Percentiles rank a stretch among this genome's conserved stretches.
phyloP scores from a whole-genome alignment of 2,113 vertebrate species.

The Caracal caracal region DNA sequence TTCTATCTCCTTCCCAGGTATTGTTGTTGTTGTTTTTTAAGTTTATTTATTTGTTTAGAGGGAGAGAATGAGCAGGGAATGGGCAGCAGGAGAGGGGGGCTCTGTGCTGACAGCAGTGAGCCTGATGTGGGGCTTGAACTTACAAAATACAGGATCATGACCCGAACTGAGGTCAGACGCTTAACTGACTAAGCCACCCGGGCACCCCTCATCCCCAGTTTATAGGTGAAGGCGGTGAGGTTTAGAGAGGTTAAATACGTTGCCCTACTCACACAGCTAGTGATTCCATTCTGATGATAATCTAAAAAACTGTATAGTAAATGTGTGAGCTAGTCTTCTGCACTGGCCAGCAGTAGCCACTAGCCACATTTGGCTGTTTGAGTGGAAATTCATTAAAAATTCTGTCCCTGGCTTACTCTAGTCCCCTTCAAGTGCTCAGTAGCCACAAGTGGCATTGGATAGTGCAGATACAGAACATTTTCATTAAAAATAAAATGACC shows the following conservation, averaged over 20 bases:
- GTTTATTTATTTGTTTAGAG: no score
- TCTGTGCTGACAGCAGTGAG: no score
- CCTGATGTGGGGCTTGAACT: no score
- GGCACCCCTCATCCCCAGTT: background rate
- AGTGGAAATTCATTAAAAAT: conserved; percentile 37
- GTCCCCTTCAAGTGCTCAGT: conserved; percentile 1
- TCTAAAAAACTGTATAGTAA: background rate
- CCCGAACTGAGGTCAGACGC: no score
- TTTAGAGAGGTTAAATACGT: conserved; percentile 48
- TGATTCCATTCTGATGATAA: conserved; percentile 34
- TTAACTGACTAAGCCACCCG: no score
- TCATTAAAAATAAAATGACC: background rate
- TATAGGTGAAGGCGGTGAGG: conserved; percentile 12
- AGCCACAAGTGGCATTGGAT: background rate
- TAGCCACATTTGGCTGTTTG: conserved; percentile 1
- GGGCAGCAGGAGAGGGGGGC: no score
- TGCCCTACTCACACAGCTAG: background rate
- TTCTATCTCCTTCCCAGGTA: background rate
- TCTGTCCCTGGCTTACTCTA: background rate
- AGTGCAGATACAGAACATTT: background rate
- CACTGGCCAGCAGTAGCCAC: background rate
- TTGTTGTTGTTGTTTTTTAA: no score
- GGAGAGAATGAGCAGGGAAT: no score
- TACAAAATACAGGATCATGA: no score
- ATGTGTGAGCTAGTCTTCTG: background rate